Conservation (phyloP, 2,113 vertebrate species). For the Rafetus swinhoei region DNA sequence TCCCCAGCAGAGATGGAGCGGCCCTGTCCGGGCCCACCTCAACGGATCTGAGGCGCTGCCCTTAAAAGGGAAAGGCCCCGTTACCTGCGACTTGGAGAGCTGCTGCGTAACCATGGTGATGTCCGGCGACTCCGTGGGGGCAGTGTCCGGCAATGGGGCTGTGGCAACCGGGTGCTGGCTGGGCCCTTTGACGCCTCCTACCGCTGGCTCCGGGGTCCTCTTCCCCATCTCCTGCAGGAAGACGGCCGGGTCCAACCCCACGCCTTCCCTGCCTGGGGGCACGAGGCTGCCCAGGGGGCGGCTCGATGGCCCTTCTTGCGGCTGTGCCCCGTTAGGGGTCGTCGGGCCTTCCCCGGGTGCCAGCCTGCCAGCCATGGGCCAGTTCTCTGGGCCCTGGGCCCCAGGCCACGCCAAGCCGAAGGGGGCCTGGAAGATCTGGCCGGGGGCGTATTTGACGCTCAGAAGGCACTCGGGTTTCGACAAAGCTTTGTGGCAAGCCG, state of each 20-base stretch:
- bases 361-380: neutral
- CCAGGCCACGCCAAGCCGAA: conserved; percentile 15
- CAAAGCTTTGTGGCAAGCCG: neutral
- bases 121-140: conserved; percentile 80
- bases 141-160: conserved; percentile 70
- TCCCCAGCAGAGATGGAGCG: neutral
- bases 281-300: neutral
- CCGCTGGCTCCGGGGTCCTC: conserved; percentile 38
- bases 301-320: neutral
- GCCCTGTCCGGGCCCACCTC: too few species aligned
- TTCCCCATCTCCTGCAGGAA: neutral
- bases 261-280: conserved; percentile 1
- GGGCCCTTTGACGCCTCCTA: conserved; percentile 29
- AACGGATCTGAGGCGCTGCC: fast-evolving
- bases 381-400: neutral
- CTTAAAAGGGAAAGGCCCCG: too few species aligned
- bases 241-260: neutral
- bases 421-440: conserved; percentile 6
- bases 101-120: conserved; percentile 90
- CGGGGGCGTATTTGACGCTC: neutral
- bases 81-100: conserved; percentile 93
- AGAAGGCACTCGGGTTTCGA: neutral
- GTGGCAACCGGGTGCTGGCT: conserved; percentile 61
- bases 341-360: neutral
- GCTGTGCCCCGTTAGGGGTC: neutral